These are phyloP conservation scores for Ormyrus pomaceus DNA, from an alignment of 2,888 invertebrate genomes.

Conservation along the genomic window DNA sequence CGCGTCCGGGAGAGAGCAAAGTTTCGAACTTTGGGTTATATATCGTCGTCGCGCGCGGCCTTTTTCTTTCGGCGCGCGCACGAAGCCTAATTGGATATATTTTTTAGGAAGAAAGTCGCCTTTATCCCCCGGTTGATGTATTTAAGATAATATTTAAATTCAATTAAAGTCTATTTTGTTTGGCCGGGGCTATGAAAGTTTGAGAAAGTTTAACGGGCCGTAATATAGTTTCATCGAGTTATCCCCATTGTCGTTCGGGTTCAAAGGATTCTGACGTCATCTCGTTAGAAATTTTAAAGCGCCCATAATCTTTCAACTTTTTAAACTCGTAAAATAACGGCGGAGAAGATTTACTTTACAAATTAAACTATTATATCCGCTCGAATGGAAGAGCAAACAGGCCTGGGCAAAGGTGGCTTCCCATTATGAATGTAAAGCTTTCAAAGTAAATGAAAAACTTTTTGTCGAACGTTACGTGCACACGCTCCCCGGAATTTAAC, in stretches of 20 bases:
- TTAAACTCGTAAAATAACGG: not conserved
- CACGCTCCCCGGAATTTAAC: conserved; percentile 7
- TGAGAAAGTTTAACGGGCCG: not conserved
- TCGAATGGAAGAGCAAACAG: no score
- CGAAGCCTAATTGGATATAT: no score
- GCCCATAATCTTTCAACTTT: not conserved
- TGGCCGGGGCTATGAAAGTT: not conserved
- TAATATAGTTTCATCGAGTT: not conserved
- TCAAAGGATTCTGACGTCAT: conserved; percentile 9
- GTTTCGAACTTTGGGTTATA: no score
- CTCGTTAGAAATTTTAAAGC: conserved; percentile 17
- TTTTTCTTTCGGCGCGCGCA: not conserved
- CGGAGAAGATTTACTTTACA: not conserved
- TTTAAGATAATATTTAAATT: conserved; percentile 22
- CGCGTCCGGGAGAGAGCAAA: not conserved
- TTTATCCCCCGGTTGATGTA: not conserved
- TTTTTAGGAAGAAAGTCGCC: no score
- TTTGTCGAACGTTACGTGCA: not conserved
- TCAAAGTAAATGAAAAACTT: not conserved
- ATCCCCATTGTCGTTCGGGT: conserved; percentile 2
- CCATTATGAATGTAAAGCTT: not conserved
- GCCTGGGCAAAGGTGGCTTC: no score
- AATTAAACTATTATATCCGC: not conserved
- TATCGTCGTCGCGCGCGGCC: no score
- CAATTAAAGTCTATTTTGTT: conserved; percentile 12